Evolutionary conservation across 2,888 invertebrate genomes (phyloP), one percentile per base, ranked within the genome.

Genomic region (Sphaeridia pumilis): DNA sequence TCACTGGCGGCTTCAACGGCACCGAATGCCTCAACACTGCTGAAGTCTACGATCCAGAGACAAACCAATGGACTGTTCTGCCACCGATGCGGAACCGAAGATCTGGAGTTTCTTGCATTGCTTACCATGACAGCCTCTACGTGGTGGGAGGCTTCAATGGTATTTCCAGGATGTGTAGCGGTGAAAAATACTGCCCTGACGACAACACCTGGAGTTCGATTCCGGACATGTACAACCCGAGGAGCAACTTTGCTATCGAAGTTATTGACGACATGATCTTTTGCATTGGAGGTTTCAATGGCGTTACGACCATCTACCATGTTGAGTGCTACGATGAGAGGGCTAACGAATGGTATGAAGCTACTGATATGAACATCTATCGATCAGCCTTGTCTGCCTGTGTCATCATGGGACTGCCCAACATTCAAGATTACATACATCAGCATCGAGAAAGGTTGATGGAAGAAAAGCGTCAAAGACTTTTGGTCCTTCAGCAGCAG

Each of bases 241-340:
- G 93, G 28, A 90, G 90, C 69, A 94, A 94, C 72, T 93, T 92
- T 69, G 92, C 89, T 24, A 82, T 89, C 22, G 88, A 87, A 67
- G 86, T 90, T 1, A 87, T 93, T 54, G 92, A 93, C 68, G 92
- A 93, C 68, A 70, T 71, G 68, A 66, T 74, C 0, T 90, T 90
- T 69, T 88, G 87, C 1, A 88, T 92, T 63, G 93, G 93, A 0
- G 94, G 93, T 12, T 94, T 89, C 70, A 90, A 93, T 70, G 93
- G 92, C 0, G 84, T 87, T 49, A 88, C 87, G 1, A 93, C 93
- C 1, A 90, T 92, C 46, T 86, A 84, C 67, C 86, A 89, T 66
- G 92, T 92, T 2, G 93, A 94, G 70, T 92, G 90, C 69, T 94
- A 87, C 70, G 89, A 87, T 66, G 83, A 83, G 57, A 77, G 76